Percentiles rank a stretch among this genome's conserved stretches.
Conservation (phyloP, 2,888 invertebrate genomes). For the Xanthostigma xanthostigma region DNA sequence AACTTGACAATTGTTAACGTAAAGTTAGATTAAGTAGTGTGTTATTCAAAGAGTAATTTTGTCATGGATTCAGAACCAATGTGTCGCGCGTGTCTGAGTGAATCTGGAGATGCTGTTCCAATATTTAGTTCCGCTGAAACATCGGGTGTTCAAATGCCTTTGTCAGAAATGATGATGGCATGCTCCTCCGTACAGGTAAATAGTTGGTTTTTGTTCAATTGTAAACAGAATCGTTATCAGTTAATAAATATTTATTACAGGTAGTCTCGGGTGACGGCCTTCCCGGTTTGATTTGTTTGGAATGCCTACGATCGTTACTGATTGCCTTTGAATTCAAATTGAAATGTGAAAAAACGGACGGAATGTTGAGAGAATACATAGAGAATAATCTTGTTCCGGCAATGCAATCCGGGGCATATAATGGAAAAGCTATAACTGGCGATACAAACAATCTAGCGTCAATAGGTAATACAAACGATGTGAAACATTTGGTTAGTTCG, state of each 20-base stretch:
- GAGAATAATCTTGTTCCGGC: constrained; percentile 5
- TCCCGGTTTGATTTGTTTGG: constrained; percentile 23
- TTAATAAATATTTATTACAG: constrained; percentile 14
- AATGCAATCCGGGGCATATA: neutral
- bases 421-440: constrained; percentile 4
- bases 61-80: constrained; percentile 14
- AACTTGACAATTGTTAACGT: neutral
- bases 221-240: neutral
- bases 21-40: too few species aligned
- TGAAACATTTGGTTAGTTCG: constrained; percentile 4
- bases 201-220: constrained; percentile 2
- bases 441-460: constrained; percentile 3
- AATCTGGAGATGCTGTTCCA: constrained; percentile 23
- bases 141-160: constrained; percentile 19
- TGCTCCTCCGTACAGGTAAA: constrained; percentile 27
- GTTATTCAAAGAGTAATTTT: neutral
- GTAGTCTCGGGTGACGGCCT: constrained; percentile 24
- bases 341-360: constrained; percentile 27
- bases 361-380: constrained; percentile 20
- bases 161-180: constrained; percentile 28
- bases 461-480: neutral
- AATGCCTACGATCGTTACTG: constrained; percentile 25
- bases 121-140: constrained; percentile 24
- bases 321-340: constrained; percentile 26
- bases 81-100: constrained; percentile 28